Evolutionary conservation across 35 echinoderm and acorn worm species (phyloP).

Genomic region (Stichopus chloronotus): DNA sequence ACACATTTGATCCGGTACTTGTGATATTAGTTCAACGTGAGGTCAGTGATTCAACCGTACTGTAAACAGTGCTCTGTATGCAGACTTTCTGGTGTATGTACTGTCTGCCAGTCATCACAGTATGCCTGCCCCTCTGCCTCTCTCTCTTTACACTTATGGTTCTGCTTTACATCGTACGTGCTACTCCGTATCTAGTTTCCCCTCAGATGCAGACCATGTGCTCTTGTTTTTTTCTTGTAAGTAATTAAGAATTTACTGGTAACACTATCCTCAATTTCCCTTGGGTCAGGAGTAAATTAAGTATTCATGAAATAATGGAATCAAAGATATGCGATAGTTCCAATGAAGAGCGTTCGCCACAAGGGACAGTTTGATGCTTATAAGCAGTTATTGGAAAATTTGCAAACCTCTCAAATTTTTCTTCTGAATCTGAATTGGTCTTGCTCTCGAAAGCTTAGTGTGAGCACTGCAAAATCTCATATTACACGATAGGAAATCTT

Average conservation of each 20-base stretch:
- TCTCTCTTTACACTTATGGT: background rate
- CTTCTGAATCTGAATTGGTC: background rate
- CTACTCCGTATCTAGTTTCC: background rate
- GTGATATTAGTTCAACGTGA: background rate
- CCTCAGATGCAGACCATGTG: constrained; percentile 32
- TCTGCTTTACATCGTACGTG: background rate
- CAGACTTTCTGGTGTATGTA: too few relatives aligned
- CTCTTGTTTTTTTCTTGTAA: constrained; percentile 25
- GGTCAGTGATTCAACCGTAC: background rate
- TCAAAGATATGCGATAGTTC: constrained; percentile 36
- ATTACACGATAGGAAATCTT: constrained; percentile 22
- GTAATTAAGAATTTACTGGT: constrained; percentile 51
- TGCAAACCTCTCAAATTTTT: constrained; percentile 43
- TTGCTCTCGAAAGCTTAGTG: background rate
- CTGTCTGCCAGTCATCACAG: too few relatives aligned
- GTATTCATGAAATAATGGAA: constrained; percentile 56
- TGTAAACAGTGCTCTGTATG: background rate
- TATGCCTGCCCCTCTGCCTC: too few relatives aligned
- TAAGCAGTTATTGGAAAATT: constrained; percentile 56
- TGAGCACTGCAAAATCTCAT: constrained; percentile 17
- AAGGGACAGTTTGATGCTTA: constrained; percentile 47
- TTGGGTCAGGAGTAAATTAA: constrained; percentile 47
- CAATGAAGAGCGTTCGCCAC: constrained; percentile 25
- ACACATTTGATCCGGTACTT: too few relatives aligned
- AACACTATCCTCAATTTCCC: constrained; percentile 50